Base-by-base conservation (phyloP, 2,113 vertebrate species). In the Abramis brama region DNA sequence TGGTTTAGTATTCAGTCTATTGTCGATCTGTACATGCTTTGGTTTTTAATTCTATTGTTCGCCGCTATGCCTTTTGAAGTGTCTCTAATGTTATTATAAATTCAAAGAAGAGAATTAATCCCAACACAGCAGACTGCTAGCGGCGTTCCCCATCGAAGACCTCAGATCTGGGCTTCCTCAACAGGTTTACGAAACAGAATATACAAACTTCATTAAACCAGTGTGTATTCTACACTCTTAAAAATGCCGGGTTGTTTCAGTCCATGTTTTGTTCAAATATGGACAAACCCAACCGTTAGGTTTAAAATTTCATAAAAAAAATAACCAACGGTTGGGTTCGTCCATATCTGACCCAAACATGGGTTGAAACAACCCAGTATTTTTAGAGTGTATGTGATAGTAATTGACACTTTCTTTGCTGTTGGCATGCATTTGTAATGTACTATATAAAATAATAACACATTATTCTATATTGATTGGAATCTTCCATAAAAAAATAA, bases 1-100 rank as follows among this genome's bases (percentile, higher is more conserved):
- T 3, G 36, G 52, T 62, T 85, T 33, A 64, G 78, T 85, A 89
- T 87, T 64, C 43, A 76, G 33, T 68, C 80, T 80, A 84, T 52
- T 89, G 39, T 66, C 1, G 55, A 59, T 87, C 33, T 76, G 36
- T 73, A 59, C 74, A 30, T 84, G 86, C 70, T 78, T 79, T 86
- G 84, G 25, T 8, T 60, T 82, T 83, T 59, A 36, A 79, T 80
- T 59, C 50, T 13, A 60, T 80, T 75, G 76, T 75, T 55, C 1
- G 4, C 45, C n/a, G 62, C 36, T 27, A 82, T 70, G 47, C n/a
- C 47, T 85, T 85, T 39, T 81, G 33, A 68, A 77, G 47, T 79
- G 30, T 59, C 33, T 85, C 33, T 47, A 43, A 71, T 68, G 75
- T 30, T 70, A 85, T 85, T 78, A 71, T 50, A 70, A 59, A 85